Conservation (phyloP, 1,140 invertebrate species). For the Tetranychus cinnabarinus region DNA sequence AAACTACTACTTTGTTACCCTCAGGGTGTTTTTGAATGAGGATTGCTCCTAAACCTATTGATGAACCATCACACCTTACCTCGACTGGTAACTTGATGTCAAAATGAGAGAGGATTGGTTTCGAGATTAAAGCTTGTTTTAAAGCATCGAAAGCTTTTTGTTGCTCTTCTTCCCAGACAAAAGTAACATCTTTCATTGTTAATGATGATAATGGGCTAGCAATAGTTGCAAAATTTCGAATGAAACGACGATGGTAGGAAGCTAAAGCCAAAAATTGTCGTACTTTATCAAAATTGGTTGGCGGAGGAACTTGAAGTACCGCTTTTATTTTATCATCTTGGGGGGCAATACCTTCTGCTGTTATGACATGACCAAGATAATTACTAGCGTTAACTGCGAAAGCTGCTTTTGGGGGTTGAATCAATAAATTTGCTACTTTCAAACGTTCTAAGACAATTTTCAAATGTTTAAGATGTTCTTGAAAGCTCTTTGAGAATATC, state of each 20-base stretch:
- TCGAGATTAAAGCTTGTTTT: not conserved
- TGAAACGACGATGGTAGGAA: constrained; percentile 11
- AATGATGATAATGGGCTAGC: constrained; percentile 17
- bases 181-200: constrained; percentile 10
- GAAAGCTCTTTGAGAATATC: constrained; percentile 8
- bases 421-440: constrained; percentile 4
- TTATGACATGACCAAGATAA: constrained; percentile 11
- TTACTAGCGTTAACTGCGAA: constrained; percentile 6
- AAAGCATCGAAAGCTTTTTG: not conserved
- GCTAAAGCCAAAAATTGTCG: constrained; percentile 8
- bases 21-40: not conserved
- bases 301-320: constrained; percentile 6
- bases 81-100: not conserved
- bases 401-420: constrained; percentile 11
- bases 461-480: constrained; percentile 9
- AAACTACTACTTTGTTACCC: not conserved
- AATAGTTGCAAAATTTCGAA: constrained; percentile 16
- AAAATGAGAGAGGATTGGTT: not conserved
- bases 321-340: constrained; percentile 5
- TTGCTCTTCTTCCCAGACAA: constrained; percentile 1
- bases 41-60: not conserved
- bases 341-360: constrained; percentile 4
- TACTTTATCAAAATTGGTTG: constrained; percentile 5
- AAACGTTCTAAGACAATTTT: constrained; percentile 4
- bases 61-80: not conserved